These are phyloP conservation scores for Lamellibrachia columna DNA, from an alignment of 2,888 invertebrate genomes.

Conservation along the genomic window DNA sequence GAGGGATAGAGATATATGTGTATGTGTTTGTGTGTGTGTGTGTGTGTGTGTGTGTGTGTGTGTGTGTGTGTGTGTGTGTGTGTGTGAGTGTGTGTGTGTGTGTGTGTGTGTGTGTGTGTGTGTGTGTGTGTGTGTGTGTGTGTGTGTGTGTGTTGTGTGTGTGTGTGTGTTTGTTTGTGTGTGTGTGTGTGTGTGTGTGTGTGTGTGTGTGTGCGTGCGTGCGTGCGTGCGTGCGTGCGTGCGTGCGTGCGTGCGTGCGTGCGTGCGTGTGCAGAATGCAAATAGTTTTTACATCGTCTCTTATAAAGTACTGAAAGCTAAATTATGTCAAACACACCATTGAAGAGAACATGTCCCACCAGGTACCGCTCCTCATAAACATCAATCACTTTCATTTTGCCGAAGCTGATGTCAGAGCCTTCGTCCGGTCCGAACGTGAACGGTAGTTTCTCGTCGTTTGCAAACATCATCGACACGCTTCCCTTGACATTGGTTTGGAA, in stretches of 20 bases:
- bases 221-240: no score
- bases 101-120: no score
- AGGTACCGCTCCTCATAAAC: not conserved
- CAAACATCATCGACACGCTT: not conserved
- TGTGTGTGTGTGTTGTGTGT: no score
- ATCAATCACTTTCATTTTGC: slow-evolving; percentile 11
- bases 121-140: no score
- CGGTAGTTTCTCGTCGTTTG: not conserved
- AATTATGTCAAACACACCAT: not conserved
- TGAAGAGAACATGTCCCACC: not conserved
- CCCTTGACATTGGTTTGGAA: not conserved
- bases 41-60: no score
- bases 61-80: not conserved
- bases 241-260: not conserved
- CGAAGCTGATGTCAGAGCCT: not conserved
- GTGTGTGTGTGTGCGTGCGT: no score
- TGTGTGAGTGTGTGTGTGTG: not conserved
- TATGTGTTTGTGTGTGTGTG: no score
- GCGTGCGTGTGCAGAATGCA: not conserved
- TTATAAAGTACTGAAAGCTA: not conserved
- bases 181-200: no score
- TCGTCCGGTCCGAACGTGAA: not conserved
- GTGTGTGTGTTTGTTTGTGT: no score
- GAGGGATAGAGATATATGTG: no score
- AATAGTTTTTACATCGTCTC: no score